Evolutionary conservation across 2,113 vertebrate genomes (phyloP).

Genomic region (Melanerpes formicivorus): DNA sequence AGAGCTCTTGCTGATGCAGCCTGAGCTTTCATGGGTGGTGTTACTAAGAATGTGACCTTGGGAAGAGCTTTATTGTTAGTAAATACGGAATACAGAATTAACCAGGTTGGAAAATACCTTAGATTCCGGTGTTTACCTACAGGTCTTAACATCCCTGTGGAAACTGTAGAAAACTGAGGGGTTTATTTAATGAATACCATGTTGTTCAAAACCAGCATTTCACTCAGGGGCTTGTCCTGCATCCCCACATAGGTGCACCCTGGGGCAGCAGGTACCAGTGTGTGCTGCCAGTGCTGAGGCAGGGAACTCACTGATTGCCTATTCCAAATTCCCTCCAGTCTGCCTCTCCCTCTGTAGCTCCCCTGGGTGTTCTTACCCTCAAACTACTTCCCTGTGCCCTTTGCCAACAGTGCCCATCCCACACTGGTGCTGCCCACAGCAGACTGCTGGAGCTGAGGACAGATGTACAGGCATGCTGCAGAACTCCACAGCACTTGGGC

Average conservation of each 20-base stretch:
- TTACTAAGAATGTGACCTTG: background rate
- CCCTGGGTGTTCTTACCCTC: background rate
- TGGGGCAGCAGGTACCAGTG: background rate
- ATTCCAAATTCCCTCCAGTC: fast-evolving
- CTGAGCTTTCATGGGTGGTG: background rate
- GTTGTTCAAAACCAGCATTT: background rate
- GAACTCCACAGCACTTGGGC: fast-evolving
- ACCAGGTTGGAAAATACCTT: no score
- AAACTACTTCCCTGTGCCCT: background rate
- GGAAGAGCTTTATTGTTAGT: conserved; percentile 25
- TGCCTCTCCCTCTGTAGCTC: background rate
- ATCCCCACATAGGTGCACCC: fast-evolving
- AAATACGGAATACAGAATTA: background rate
- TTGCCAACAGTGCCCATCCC: background rate
- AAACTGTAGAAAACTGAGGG: background rate
- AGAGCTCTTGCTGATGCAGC: background rate
- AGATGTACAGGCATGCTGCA: fast-evolving
- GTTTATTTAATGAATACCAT: background rate
- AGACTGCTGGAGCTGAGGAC: background rate
- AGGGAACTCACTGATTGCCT: fast-evolving
- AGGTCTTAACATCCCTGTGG: background rate
- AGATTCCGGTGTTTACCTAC: background rate
- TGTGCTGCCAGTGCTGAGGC: fast-evolving
- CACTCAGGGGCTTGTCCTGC: background rate
- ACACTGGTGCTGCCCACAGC: background rate